phyloP scores from a whole-genome alignment of 2,888 invertebrate genomes.

The Tribolium freemani region DNA sequence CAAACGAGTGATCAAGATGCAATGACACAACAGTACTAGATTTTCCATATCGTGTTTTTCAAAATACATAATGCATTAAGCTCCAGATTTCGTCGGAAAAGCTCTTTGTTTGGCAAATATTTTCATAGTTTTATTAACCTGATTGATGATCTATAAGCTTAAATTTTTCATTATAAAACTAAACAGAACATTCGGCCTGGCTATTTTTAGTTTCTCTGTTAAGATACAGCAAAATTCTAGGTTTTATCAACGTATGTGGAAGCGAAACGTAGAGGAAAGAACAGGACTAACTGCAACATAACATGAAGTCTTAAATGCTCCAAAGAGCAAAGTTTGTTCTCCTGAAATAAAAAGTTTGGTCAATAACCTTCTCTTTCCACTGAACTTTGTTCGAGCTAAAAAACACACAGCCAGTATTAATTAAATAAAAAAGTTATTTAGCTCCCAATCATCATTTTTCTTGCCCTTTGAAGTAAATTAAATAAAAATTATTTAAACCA shows the following conservation, averaged over 20 bases:
- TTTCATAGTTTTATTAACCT: constrained; percentile 3
- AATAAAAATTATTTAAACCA: background rate
- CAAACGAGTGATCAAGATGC: too few relatives aligned
- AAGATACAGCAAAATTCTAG: background rate
- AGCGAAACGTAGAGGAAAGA: background rate
- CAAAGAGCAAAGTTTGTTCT: background rate
- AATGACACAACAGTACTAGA: constrained; percentile 1
- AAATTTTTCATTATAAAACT: background rate
- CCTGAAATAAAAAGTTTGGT: background rate
- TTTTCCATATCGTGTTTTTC: constrained; percentile 7
- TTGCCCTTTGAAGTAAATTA: background rate
- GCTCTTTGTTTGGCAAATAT: constrained; percentile 30
- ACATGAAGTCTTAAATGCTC: background rate
- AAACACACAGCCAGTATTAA: background rate
- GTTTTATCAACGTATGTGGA: background rate
- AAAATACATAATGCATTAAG: constrained; percentile 14
- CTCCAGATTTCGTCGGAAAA: constrained; percentile 21
- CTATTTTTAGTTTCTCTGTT: too few relatives aligned
- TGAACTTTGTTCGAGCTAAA: background rate
- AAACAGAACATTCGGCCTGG: background rate
- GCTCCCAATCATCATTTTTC: background rate
- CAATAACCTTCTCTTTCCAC: background rate
- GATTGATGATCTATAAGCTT: too few relatives aligned
- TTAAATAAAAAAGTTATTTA: background rate
- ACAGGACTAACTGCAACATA: background rate